Percentiles rank a stretch among this genome's conserved stretches.
Conservation (phyloP, 1,140 invertebrate species). For the Anastatus disparis region DNA sequence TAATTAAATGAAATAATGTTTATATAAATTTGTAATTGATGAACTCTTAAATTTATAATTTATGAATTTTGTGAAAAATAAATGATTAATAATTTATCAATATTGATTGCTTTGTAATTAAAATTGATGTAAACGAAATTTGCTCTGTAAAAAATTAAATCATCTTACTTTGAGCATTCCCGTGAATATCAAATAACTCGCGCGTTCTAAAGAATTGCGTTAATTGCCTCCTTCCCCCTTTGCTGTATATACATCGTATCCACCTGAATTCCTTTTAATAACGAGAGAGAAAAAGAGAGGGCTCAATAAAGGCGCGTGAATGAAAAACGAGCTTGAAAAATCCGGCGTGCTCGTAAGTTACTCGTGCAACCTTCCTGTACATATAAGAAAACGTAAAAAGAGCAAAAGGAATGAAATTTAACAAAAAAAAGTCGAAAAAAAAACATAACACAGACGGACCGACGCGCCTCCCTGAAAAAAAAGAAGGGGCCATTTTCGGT, state of each 20-base stretch:
- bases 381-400: slow-evolving; percentile 14
- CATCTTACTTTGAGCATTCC: no score
- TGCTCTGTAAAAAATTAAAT: no score
- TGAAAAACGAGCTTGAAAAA: slow-evolving; percentile 34
- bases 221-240: slow-evolving; percentile 17
- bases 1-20: no score
- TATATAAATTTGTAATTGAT: no score
- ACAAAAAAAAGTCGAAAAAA: background rate
- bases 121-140: no score
- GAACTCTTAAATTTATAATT: no score
- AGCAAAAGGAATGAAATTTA: slow-evolving; percentile 4
- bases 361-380: background rate
- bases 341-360: background rate
- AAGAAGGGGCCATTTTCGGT: slow-evolving; percentile 32
- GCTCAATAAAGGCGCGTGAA: slow-evolving; percentile 7
- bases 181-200: slow-evolving; percentile 31
- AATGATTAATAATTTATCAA: no score
- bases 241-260: background rate
- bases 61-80: no score
- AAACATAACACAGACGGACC: background rate
- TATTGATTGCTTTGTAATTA: no score
- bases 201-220: background rate
- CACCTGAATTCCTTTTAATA: slow-evolving; percentile 2
- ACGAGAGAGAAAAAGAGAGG: no score
- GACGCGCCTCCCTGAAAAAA: background rate